These are phyloP conservation scores for Tolmerus cingulatus DNA, from an alignment of 2,888 invertebrate genomes.

Conservation along the genomic window DNA sequence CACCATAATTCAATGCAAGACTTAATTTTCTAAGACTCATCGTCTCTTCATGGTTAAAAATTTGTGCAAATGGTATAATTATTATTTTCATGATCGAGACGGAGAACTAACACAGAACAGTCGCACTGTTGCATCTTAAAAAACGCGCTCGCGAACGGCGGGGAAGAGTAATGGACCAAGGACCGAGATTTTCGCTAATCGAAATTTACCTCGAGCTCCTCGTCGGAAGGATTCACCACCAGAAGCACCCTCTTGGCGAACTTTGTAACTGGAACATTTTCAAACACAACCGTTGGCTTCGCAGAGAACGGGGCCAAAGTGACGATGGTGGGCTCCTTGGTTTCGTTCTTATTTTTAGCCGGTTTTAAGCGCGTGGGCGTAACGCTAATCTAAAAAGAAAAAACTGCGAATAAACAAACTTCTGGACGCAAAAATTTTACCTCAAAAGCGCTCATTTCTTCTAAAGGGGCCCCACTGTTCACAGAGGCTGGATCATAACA, in stretches of 20 bases:
- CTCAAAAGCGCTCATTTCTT: conserved; percentile 62
- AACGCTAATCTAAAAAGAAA: conserved; percentile 55
- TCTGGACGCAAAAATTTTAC: conserved; percentile 50
- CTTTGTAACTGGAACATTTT: conserved; percentile 70
- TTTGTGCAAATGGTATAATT: too few species aligned
- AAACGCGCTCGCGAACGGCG: neutral
- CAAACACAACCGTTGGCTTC: conserved; percentile 73
- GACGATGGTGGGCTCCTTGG: conserved; percentile 61
- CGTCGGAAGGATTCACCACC: conserved; percentile 68
- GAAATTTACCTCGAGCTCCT: conserved; percentile 61
- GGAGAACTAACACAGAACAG: too few species aligned
- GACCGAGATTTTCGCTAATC: neutral
- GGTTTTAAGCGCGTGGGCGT: conserved; percentile 60
- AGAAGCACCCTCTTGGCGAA: conserved; percentile 67
- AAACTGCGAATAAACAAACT: neutral
- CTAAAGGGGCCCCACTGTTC: neutral
- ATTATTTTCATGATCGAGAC: neutral
- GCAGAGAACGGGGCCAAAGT: conserved; percentile 73
- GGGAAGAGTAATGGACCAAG: neutral
- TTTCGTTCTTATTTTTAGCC: conserved; percentile 59
- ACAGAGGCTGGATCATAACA: neutral
- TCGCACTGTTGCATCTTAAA: too few species aligned
- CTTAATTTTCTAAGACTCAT: too few species aligned
- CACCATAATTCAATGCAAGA: too few species aligned
- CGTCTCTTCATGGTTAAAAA: too few species aligned